Evolutionary conservation across 2,797 vertebrate species (phyloP), one percentile per base, ranked within the genome.

Genomic region (Cossypha niveicapilla): DNA sequence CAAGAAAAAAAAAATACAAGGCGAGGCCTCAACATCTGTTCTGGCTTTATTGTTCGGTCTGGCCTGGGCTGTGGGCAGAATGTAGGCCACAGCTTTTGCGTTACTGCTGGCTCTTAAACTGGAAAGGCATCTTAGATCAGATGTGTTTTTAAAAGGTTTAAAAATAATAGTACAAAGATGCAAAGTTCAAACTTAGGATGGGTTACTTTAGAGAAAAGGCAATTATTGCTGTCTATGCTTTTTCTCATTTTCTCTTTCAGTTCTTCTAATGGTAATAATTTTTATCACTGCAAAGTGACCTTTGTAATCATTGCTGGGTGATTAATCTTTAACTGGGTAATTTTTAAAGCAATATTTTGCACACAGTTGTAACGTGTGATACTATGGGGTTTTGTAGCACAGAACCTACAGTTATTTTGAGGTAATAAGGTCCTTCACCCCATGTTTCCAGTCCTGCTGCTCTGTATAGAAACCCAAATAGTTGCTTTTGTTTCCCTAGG

Each of bases 261-360:
- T 60, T 92, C 70, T 92, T 72, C 42, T 88, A 58, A 77, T 87
- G 81, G 50, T 83, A 74, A 85, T 94, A 93, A 81, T 79, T 95
- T 94, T 90, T 96, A 94, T 93, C 84, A 80, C 77, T 91, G 72
- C 50, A 37, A 47, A 94, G 56, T 87, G 90, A 96, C 96, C 96
- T 96, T 96, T 94, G 95, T 95, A 93, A 78, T 94, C 75, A 50
- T 57, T 89, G 61, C 88, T 92, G 88, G 81, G 42, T 94, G 94
- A 96, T 94, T 95, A 96, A 93, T 93, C 90, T 95, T 95, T 95
- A 96, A 96, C 94, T 77, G 86, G 44, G 61, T 93, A 92, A 87
- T 94, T 95, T 95, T 95, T 87, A 51, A 92, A 88, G 94, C 88
- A 87, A 9, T 94, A 89, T 93, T 93, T 92, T 87, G 77, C 54